phyloP scores from a whole-genome alignment of 1,140 invertebrate genomes.

The Cotesia chilonis region DNA sequence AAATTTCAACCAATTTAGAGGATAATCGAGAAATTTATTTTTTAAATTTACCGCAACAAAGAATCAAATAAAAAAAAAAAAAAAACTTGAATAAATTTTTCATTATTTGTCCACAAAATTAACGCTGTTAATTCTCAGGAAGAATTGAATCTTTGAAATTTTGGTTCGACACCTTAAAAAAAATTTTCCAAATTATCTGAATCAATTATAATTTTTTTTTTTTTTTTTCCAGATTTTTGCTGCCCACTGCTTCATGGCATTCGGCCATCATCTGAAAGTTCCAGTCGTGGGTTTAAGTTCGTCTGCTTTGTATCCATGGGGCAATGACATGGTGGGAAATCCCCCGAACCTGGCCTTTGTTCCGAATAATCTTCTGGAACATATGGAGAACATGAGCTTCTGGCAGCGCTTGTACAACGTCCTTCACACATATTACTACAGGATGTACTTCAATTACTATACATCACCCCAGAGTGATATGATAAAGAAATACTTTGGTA shows the following conservation, averaged over 20 bases:
- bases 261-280: conserved; percentile 67
- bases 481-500: conserved; percentile 58
- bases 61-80: no score
- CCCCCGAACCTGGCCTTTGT: conserved; percentile 71
- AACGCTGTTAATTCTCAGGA: no score
- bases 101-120: no score
- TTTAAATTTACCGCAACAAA: no score
- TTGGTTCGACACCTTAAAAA: not conserved
- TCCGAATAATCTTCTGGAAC: conserved; percentile 68
- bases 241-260: conserved; percentile 40
- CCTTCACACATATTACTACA: conserved; percentile 35
- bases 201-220: not conserved
- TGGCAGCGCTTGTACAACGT: conserved; percentile 69
- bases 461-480: conserved; percentile 48
- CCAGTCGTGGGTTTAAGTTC: conserved; percentile 70
- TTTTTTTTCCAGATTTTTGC: conserved; percentile 5
- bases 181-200: not conserved
- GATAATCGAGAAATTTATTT: no score
- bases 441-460: conserved; percentile 42
- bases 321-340: conserved; percentile 70
- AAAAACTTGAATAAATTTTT: no score
- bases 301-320: conserved; percentile 70
- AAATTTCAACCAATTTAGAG: no score
- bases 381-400: conserved; percentile 68
- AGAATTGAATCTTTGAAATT: no score